A percentile compares a stretch with the other conserved stretches of the same genome.
Evolutionary conservation across 37 sponge, comb jelly and placozoan species (phyloP).

Genomic region (Agelas oroides): DNA sequence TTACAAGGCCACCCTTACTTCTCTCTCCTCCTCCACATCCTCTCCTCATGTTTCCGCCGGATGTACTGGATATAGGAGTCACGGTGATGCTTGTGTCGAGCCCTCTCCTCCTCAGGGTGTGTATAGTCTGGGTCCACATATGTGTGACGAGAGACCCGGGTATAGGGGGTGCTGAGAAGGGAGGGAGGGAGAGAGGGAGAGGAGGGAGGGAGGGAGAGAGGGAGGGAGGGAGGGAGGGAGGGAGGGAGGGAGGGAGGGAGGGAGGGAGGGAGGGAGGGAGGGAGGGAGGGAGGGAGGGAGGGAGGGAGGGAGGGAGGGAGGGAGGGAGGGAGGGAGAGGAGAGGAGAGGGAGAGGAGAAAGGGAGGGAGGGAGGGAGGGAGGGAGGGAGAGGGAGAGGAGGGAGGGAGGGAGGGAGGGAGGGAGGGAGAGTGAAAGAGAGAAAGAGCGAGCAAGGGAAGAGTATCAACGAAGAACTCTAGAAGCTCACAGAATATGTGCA

Average conservation of each 20-base stretch:
- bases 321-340: too few relatives aligned
- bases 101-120: slow-evolving; percentile 39
- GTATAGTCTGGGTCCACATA: slow-evolving; percentile 88
- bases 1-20: slow-evolving; percentile 28
- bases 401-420: slow-evolving; percentile 1
- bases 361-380: background rate
- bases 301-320: too few relatives aligned
- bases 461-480: too few relatives aligned
- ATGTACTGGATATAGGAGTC: slow-evolving; percentile 60
- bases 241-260: too few relatives aligned
- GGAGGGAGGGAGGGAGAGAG: background rate
- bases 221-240: background rate
- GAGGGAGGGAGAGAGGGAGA: background rate
- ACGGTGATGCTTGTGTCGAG: slow-evolving; percentile 15
- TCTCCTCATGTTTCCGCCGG: slow-evolving; percentile 29
- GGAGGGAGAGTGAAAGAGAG: too few relatives aligned
- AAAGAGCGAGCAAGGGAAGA: too few relatives aligned
- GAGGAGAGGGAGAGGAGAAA: background rate
- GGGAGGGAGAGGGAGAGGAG: background rate
- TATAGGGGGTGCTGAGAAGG: slow-evolving; percentile 65
- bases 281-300: too few relatives aligned
- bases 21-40: slow-evolving; percentile 45
- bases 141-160: slow-evolving; percentile 69
- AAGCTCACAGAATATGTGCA: too few relatives aligned
- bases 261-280: too few relatives aligned